Base-by-base conservation (phyloP, 2,888 invertebrate species). In the Strigamia crassipes region DNA sequence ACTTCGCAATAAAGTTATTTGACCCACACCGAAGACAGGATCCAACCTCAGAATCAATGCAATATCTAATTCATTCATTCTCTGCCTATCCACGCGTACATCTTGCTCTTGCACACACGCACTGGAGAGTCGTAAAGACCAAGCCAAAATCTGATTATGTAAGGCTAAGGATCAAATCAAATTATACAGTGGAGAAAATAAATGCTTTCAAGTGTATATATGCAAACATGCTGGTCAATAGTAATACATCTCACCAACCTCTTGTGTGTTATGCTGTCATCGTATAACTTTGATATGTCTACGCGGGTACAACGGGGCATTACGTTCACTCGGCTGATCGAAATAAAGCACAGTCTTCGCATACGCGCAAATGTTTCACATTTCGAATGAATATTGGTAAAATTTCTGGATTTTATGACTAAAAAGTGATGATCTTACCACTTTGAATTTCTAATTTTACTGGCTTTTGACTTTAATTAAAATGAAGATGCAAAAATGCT, bases 61-160 rank as follows among this genome's bases (percentile, higher is more conserved):
- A 56, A 56, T 56, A 56, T 56, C 56, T 56, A 56, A 56, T 56
- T 56, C 15, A 56, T 56, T 56, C 56, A 56, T 56, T 56, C 18
- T 56, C 56, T 56, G 18, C 56, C 56, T 56, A 56, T 56, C 56
- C 56, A 56, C 18, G 56, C 56, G 18, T 56, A 8, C 56, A 56
- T 56, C 56, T 56, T 56, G 56, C 56, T 56, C 56, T 56, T 56
- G 38, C 38, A 38, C 18, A 9, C 56, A 56, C 9, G 8, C 56
- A 56, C 56, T 18, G 18, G 56, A 56, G 56, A 56, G 56, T 56
- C 56, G 56, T 56, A 56, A 56, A 56, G 56, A 56, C 56, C 56
- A 56, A 56, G 56, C 56, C 56, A 56, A 56, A 56, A 56, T 56
- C 56, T 56, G 56, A 56, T 56, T 56, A 56, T 56, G 56, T 56